Evolutionary conservation across 2,113 vertebrate genomes (phyloP).

Genomic region (Macquaria ambigua): DNA sequence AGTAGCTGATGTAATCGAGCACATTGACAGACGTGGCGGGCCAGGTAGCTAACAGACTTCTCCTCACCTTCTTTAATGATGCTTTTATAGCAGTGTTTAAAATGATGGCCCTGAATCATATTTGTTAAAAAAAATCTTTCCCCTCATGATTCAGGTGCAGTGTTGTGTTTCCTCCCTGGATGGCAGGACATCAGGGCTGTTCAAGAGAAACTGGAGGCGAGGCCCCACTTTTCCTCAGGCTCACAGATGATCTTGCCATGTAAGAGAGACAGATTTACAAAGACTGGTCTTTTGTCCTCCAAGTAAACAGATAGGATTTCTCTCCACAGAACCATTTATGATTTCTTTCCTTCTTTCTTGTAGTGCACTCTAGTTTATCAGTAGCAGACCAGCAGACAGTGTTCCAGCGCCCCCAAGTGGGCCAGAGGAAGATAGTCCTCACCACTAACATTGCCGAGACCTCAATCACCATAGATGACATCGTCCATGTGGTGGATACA

Average conservation of each 20-base stretch:
- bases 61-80: not conserved
- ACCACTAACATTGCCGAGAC: slow-evolving; percentile 98
- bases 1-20: slow-evolving; percentile 90
- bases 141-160: slow-evolving; percentile 86
- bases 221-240: slow-evolving; percentile 80
- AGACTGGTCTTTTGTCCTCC: not conserved
- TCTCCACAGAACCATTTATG: not conserved
- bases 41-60: slow-evolving; percentile 84
- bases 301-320: not conserved
- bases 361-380: slow-evolving; percentile 97
- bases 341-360: not conserved
- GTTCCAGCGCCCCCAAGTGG: slow-evolving; percentile 89
- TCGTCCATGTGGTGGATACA: slow-evolving; percentile 95
- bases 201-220: slow-evolving; percentile 90
- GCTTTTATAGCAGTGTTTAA: not conserved
- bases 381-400: slow-evolving; percentile 95
- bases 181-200: slow-evolving; percentile 97
- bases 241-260: slow-evolving; percentile 91
- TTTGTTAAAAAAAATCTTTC: not conserved
- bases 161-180: slow-evolving; percentile 97
- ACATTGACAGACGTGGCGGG: slow-evolving; percentile 89
- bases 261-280: slow-evolving; percentile 78
- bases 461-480: slow-evolving; percentile 96
- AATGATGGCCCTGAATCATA: not conserved
- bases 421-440: slow-evolving; percentile 92